A percentile compares a stretch with the other conserved stretches of the same genome.
Conservation (phyloP, 2,113 vertebrate genomes). For the Oxyruncus cristatus region DNA sequence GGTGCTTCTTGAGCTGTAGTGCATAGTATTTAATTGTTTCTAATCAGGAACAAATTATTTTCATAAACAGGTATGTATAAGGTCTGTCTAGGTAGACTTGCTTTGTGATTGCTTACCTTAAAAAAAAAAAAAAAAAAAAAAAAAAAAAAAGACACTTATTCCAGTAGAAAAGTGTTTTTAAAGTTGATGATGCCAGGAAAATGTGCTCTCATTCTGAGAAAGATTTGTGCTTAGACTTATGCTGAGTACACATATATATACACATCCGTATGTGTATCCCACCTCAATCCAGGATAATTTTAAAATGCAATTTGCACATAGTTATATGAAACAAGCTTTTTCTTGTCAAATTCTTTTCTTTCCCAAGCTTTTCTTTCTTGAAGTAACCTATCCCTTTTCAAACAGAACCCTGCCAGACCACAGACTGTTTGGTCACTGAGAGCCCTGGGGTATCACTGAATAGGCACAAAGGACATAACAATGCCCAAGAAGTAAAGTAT, state of each 20-base stretch:
- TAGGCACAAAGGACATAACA: constrained; percentile 2
- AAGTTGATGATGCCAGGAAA: neutral
- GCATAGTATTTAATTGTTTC: neutral
- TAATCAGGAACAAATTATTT: neutral
- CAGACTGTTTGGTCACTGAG: constrained; percentile 3
- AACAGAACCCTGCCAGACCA: constrained; percentile 1
- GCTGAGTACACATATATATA: neutral
- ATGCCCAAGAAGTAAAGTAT: neutral
- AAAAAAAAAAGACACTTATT: neutral
- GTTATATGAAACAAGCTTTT: constrained; percentile 10
- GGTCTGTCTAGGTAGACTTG: neutral
- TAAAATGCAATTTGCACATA: neutral
- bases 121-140: neutral
- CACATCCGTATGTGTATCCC: neutral
- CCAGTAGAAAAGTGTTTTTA: neutral
- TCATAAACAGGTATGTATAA: neutral
- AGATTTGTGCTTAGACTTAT: neutral
- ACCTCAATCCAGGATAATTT: neutral
- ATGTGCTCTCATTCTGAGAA: neutral
- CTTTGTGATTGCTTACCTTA: neutral
- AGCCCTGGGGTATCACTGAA: neutral
- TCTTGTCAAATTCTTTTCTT: constrained; percentile 2
- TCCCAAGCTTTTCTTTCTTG: constrained; percentile 7
- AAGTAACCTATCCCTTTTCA: constrained; percentile 21
- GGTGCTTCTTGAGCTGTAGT: neutral